Base-by-base conservation (phyloP, 2,888 invertebrate species). In the Sinotaia quadrata region DNA sequence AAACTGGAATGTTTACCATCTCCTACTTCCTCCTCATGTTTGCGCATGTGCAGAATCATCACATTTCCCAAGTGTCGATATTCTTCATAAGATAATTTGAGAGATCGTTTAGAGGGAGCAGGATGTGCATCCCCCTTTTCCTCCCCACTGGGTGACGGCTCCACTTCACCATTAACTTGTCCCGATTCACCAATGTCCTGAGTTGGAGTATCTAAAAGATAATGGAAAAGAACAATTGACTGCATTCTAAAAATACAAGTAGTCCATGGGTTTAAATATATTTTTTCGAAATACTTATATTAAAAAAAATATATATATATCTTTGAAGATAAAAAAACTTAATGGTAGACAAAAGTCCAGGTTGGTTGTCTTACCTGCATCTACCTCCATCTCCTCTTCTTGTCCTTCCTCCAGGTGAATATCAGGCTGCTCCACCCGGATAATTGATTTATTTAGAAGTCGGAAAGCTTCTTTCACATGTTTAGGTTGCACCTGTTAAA, bases 361-460 rank as follows among this genome's bases (percentile, higher is more conserved):
- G 76, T 60, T 67, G 77, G 24, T 47, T 47, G 12, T 7, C 31
- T 31, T 24, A 54, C 54, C 54, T 29, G 78, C 81, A 56, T 82
- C 81, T 5, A 77, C 77, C 54, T 82, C 83, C 81, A 83, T 82
- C 21, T 72, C 69, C 15, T 75, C 75, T 33, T 78, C 77, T 5
- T 76, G 78, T 44, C 95, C 94, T 71, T 95, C 95, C 63, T 95
- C 95, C 73, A 98, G 89, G 85, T 96, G 94, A 62, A 99, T 95
- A 86, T 99, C 98, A 0, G 98, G 98, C 84, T 98, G 97, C 83
- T 98, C 98, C 24, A 99, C 97, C 47, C 98, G 92, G 77, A 98
- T 96, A 75, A 98, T 97, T 0, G 97, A 97, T 85, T 97, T 97
- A 89, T 97, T 98, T 36, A 99, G 90, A 72, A 99, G 91, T 57